Base-by-base conservation (phyloP, 2,797 vertebrate genomes). In the Crocidura indochinensis region DNA sequence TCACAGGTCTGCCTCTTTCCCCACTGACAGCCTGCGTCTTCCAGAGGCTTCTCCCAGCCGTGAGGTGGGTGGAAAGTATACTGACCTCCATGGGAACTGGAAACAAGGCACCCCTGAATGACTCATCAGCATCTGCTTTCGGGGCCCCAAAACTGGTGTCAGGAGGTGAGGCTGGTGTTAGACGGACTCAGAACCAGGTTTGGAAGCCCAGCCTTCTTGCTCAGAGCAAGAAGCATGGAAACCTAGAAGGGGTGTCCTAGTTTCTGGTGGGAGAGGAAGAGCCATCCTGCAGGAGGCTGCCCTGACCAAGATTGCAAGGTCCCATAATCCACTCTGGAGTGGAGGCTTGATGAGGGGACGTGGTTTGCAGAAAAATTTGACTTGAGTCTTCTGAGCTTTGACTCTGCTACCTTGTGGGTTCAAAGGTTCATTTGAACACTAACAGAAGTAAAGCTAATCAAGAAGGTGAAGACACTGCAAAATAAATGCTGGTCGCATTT, bases 1-100 rank as follows among this genome's bases (percentile, higher is more conserved):
- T 71, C 17, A 15, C 9, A 46, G 56, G 19, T 38, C 38, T 38
- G 38, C 38, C 24, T 91, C 47, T 74, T 38, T 81, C 78, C 38
- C 20, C 4, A 38, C 0, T n/a, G 76, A 64, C 2, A 1, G 49
- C 38, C 12, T 87, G 60, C 19, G 24, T 62, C 82, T 65, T 69
- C 46, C 49, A 49, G 67, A 51, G 79, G 80, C 71, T 53, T 76
- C 87, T 62, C 10, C 56, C 6, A 20, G 56, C 65, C 46, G 53
- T 69, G 85, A 51, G 67, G 65, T 47, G 76, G 82, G 87, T 7
- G 90, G 85, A 22, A 64, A 3, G 22, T 51, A 80, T 65, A 15
- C 27, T 56, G 71, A 69, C 19, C 87, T 95, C 73, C 60, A 87
- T 88, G 68, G 85, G 84, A 86, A 60, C 82, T 94, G 62, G 46